Evolutionary conservation across 1,140 invertebrate genomes (phyloP).

Genomic region (Nylanderia fulva): DNA sequence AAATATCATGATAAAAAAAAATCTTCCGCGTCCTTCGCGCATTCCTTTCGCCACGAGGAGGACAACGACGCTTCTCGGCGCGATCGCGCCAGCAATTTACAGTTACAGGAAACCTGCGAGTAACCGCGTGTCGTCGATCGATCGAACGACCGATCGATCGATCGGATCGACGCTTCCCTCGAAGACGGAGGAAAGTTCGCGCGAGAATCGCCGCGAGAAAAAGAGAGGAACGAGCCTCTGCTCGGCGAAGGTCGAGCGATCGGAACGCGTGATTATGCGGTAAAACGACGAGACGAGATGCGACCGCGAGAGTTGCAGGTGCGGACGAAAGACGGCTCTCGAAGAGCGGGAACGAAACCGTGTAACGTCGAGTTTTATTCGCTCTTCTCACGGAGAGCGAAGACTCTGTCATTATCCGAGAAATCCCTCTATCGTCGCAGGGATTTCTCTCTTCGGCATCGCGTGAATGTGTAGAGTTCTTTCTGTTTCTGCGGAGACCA

Average conservation of each 20-base stretch:
- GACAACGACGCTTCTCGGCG: conserved; percentile 49
- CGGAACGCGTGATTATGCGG: conserved; percentile 26
- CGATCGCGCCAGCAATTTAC: conserved; percentile 30
- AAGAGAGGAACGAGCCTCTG: neutral
- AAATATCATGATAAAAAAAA: too few relatives aligned
- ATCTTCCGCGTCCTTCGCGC: conserved; percentile 56
- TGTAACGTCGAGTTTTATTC: conserved; percentile 1
- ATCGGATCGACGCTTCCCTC: neutral
- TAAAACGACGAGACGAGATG: neutral
- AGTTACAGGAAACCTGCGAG: conserved; percentile 32
- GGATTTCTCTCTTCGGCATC: conserved; percentile 17
- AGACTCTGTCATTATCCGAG: conserved; percentile 29
- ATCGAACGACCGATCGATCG: neutral
- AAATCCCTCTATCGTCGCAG: neutral
- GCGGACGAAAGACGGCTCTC: neutral
- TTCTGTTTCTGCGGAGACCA: neutral
- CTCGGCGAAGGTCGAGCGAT: conserved; percentile 28
- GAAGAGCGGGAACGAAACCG: too few relatives aligned
- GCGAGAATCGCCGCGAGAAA: neutral
- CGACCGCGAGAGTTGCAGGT: conserved; percentile 25
- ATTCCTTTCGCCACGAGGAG: conserved; percentile 27
- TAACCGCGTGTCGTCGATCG: neutral
- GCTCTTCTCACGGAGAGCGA: neutral
- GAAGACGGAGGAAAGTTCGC: conserved; percentile 10
- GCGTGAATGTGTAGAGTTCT: conserved; percentile 32